Percentiles rank a stretch among this genome's conserved stretches.
These are phyloP conservation scores for Nerophis ophidion DNA, from an alignment of 2,113 vertebrate genomes.

Conservation along the genomic window DNA sequence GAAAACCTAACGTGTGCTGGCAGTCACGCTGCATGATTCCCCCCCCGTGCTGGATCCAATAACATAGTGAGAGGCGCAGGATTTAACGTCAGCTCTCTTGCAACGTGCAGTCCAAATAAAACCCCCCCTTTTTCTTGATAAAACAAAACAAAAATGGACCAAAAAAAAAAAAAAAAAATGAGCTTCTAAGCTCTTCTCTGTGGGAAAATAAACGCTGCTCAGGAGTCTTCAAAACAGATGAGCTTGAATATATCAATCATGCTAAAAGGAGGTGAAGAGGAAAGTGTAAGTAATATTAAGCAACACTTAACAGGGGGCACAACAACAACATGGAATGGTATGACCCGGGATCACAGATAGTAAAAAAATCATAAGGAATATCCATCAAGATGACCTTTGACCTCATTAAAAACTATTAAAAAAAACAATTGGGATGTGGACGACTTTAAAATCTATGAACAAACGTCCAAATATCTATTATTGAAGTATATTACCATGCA, in stretches of 20 bases:
- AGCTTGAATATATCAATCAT: neutral
- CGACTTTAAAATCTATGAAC: too few relatives aligned
- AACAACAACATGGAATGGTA: too few relatives aligned
- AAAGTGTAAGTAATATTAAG: too few relatives aligned
- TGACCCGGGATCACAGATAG: too few relatives aligned
- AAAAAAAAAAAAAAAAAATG: slow-evolving; percentile 6
- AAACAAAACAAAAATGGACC: slow-evolving; percentile 5
- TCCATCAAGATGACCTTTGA: too few relatives aligned
- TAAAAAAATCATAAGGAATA: neutral
- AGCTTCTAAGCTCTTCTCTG: neutral
- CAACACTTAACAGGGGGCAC: too few relatives aligned
- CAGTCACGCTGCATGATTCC: neutral
- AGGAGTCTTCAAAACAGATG: neutral
- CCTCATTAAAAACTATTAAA: neutral
- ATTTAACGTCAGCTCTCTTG: slow-evolving; percentile 14
- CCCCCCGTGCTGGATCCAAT: neutral
- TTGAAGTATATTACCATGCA: too few relatives aligned
- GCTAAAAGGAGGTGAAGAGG: too few relatives aligned
- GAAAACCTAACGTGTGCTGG: neutral
- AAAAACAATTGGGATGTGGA: neutral
- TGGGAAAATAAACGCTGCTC: neutral
- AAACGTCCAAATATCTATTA: too few relatives aligned
- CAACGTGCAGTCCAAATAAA: slow-evolving; percentile 20
- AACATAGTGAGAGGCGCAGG: slow-evolving; percentile 2
- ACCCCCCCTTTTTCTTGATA: slow-evolving; percentile 1